Percentiles rank a stretch among this genome's conserved stretches.
These are phyloP conservation scores for Harmothoe impar DNA, from an alignment of 2,888 invertebrate species.

Conservation along the genomic window DNA sequence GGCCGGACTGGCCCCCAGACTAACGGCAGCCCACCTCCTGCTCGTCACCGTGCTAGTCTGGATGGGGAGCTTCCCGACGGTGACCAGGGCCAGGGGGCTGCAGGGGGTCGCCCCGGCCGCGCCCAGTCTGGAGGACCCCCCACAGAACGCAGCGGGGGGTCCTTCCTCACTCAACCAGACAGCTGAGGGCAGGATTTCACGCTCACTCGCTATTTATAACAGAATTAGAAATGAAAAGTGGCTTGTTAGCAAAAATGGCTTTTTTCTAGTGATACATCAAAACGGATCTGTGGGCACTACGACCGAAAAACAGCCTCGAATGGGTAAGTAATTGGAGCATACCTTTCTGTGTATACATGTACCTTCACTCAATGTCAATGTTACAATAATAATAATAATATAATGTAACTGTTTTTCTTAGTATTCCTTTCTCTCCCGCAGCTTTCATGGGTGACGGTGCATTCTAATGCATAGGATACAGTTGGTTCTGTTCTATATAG, in stretches of 20 bases:
- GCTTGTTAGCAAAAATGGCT: background rate
- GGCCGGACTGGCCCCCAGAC: conserved; percentile 57
- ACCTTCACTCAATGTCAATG: no score
- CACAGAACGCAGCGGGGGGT: background rate
- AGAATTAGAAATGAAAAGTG: background rate
- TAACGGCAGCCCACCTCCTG: background rate
- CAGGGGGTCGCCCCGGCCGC: background rate
- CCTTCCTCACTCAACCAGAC: background rate
- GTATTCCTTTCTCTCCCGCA: no score
- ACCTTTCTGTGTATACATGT: background rate
- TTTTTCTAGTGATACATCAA: background rate
- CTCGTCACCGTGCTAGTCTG: conserved; percentile 32
- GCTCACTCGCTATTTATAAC: background rate
- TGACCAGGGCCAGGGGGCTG: conserved; percentile 21
- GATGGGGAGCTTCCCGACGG: conserved; percentile 36
- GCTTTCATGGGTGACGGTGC: no score
- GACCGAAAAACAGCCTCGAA: background rate
- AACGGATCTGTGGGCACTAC: conserved; percentile 1
- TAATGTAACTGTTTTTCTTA: no score
- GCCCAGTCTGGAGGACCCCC: background rate
- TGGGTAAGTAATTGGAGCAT: conserved; percentile 16
- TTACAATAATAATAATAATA: no score
- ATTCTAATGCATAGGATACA: background rate
- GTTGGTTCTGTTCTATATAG: background rate
- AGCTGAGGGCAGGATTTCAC: background rate